Conservation (phyloP, 1,140 invertebrate species). For the Octopus sinensis region DNA sequence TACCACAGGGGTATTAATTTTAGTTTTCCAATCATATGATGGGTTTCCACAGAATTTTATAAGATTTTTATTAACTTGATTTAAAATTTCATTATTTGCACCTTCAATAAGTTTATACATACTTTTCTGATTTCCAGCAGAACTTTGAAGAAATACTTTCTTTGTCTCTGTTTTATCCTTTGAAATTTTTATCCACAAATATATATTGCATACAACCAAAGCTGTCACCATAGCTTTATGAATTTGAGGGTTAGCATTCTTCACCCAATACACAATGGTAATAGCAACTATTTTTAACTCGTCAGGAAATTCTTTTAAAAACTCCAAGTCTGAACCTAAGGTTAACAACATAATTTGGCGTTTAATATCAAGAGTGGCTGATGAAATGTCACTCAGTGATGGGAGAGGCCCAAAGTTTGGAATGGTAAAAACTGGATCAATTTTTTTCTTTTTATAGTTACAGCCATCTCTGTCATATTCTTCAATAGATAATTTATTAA, state of each 20-base stretch:
- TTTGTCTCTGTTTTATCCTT: not conserved
- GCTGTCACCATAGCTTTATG: conserved; percentile 32
- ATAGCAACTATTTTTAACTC: conserved; percentile 67
- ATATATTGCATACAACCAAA: conserved; percentile 37
- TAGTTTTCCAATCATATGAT: conserved; percentile 33
- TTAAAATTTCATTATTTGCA: not conserved
- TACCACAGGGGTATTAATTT: conserved; percentile 32
- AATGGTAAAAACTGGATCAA: conserved; percentile 31
- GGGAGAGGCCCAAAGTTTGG: conserved; percentile 37
- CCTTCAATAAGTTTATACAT: conserved; percentile 7
- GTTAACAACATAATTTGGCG: conserved; percentile 32
- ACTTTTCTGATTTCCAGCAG: conserved; percentile 2
- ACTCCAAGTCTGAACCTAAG: conserved; percentile 24
- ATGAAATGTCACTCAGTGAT: conserved; percentile 31
- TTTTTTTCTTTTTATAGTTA: conserved; percentile 39
- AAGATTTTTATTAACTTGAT: conserved; percentile 30
- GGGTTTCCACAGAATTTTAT: conserved; percentile 32
- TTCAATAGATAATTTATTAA: conserved; percentile 49
- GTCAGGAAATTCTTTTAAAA: conserved; percentile 59
- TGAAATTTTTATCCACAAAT: conserved; percentile 32
- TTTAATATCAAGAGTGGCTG: conserved; percentile 21
- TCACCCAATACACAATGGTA: conserved; percentile 68
- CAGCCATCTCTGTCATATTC: conserved; percentile 49
- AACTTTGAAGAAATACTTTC: not conserved
- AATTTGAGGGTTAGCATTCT: conserved; percentile 50